These are phyloP conservation scores for Troides helena DNA, from an alignment of 2,888 invertebrate species.

Conservation along the genomic window DNA sequence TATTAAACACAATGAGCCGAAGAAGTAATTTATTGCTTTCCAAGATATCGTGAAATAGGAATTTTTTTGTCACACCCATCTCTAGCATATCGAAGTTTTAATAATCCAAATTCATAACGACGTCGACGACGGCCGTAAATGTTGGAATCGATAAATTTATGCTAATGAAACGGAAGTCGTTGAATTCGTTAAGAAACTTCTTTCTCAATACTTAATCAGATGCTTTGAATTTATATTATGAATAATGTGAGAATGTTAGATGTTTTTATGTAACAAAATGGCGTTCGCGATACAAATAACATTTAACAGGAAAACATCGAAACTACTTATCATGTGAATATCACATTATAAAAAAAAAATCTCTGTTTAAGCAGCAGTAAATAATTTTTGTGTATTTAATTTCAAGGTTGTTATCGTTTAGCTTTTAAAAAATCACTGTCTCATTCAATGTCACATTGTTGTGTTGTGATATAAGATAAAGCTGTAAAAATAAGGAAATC, in stretches of 20 bases:
- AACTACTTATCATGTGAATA: too few species aligned
- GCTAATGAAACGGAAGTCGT: slow-evolving; percentile 24
- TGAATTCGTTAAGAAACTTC: slow-evolving; percentile 19
- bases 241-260: slow-evolving; percentile 15
- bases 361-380: background rate
- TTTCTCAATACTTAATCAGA: slow-evolving; percentile 14
- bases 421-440: slow-evolving; percentile 15
- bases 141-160: slow-evolving; percentile 20
- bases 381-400: background rate
- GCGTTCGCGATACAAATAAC: background rate
- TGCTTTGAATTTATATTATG: slow-evolving; percentile 13
- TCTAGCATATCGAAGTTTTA: slow-evolving; percentile 11
- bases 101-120: slow-evolving; percentile 12
- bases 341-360: too few species aligned
- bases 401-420: background rate
- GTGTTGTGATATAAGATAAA: slow-evolving; percentile 17
- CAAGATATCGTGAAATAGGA: slow-evolving; percentile 17
- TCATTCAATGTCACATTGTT: slow-evolving; percentile 27
- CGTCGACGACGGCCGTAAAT: slow-evolving; percentile 4
- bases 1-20: slow-evolving; percentile 55
- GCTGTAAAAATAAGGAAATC: slow-evolving; percentile 47
- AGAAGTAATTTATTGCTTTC: slow-evolving; percentile 38
- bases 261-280: background rate
- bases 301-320: background rate
- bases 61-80: slow-evolving; percentile 1